phyloP scores from a whole-genome alignment of 2,797 vertebrate genomes.

The Anguilla marmorata region DNA sequence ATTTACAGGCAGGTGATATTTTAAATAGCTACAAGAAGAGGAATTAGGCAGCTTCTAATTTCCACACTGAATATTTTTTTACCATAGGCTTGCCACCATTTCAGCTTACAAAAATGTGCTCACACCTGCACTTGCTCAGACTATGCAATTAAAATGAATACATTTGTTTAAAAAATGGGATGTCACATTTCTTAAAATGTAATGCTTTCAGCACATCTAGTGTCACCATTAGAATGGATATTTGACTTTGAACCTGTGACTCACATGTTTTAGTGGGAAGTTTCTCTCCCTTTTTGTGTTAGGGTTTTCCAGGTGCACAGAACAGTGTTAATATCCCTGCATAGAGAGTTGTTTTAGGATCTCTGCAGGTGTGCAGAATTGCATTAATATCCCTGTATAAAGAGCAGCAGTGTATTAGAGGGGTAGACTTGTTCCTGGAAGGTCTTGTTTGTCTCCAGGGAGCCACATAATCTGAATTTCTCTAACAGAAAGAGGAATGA shows the following conservation, averaged over 20 bases:
- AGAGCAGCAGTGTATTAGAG: not conserved
- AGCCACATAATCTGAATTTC: not conserved
- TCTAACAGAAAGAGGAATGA: not conserved
- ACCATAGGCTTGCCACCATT: too few relatives aligned
- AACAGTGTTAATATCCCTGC: not conserved
- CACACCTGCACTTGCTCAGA: not conserved
- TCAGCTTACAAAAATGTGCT: not conserved
- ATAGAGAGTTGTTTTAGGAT: not conserved
- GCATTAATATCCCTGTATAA: not conserved
- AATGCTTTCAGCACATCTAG: not conserved
- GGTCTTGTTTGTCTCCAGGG: not conserved
- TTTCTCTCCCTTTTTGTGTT: too few relatives aligned
- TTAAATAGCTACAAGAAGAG: too few relatives aligned
- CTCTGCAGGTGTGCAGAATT: not conserved
- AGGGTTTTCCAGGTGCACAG: too few relatives aligned
- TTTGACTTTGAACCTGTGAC: not conserved
- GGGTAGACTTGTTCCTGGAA: not conserved
- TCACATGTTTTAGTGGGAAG: not conserved
- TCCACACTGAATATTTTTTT: too few relatives aligned
- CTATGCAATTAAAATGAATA: too few relatives aligned
- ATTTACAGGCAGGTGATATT: too few relatives aligned
- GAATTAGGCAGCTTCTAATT: too few relatives aligned
- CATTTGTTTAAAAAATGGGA: too few relatives aligned
- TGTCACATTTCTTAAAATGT: not conserved
- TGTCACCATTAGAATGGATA: not conserved